A percentile compares a stretch with the other conserved stretches of the same genome.
phyloP scores from a whole-genome alignment of 2,113 vertebrate species.

The Trogon surrucura region DNA sequence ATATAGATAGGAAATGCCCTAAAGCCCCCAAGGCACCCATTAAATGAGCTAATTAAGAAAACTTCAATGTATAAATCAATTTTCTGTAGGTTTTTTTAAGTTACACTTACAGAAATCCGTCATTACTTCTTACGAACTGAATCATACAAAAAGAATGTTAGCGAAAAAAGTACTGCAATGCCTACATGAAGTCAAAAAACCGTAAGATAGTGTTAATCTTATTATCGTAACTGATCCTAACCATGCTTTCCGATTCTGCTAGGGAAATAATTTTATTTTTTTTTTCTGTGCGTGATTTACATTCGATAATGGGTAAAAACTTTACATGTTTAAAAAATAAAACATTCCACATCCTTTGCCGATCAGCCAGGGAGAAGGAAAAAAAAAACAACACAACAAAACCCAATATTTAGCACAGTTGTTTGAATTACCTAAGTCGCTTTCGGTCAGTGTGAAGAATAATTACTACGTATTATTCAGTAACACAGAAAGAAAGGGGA shows the following conservation, averaged over 20 bases:
- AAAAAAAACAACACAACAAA: too few species aligned
- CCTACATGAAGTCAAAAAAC: not conserved
- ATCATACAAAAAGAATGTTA: not conserved
- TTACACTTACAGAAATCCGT: not conserved
- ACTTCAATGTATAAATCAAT: not conserved
- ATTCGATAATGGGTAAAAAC: not conserved
- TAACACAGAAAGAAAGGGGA: not conserved
- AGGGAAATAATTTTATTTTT: not conserved
- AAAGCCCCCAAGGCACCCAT: not conserved
- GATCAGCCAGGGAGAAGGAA: not conserved
- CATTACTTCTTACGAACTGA: not conserved
- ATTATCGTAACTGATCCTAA: not conserved
- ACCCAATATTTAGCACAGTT: not conserved
- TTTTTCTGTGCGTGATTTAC: not conserved
- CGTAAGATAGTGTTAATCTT: not conserved
- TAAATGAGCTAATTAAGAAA: slow-evolving; percentile 15
- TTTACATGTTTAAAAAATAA: not conserved
- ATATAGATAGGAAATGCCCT: not conserved
- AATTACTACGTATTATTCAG: fast-evolving
- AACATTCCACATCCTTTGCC: not conserved
- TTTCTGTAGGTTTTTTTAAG: not conserved
- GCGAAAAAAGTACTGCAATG: not conserved
- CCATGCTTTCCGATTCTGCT: not conserved
- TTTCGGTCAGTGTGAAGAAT: not conserved
- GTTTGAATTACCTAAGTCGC: not conserved